Base-by-base conservation (phyloP, 2,113 vertebrate species). In the Fregetta grallaria region DNA sequence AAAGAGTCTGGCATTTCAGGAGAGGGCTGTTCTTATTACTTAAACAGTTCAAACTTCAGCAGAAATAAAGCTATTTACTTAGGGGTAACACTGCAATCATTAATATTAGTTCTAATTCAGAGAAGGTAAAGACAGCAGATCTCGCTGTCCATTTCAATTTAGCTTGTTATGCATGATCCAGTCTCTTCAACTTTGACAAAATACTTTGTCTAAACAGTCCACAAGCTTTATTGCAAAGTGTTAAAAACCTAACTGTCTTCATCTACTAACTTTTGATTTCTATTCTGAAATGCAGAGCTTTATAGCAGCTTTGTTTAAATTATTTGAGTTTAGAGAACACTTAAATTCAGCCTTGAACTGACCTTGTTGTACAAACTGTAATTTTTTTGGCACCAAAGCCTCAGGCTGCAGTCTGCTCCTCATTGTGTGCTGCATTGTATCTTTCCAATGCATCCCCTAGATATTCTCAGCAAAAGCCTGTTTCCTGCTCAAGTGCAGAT, bases 261-360 rank as follows among this genome's bases (percentile, higher is more conserved):
- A 27, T 71, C 76, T 61, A 25, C 47, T 36, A 67, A 40, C 23
- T 63, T 84, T 19, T 63, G 47, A 38, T 56, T 81, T 72, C 87
- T 94, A 38, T 34, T 71, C 52, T 61, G 56, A 92, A 91, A 87
- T 10, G 19, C 13, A 44, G 56, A 50, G 18, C 66, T 80, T 95
- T 58, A 55, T 6, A 85, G 66, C 61, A 89, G 70, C 89, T 94
- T 90, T 87, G 77, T 91, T 94, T 91, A 91, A 96, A 87, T 61
- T 68, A 74, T 68, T 70, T 61, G 44, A 72, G 36, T 65, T 82
- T 32, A 68, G 93, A 91, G 45, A 95, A 56, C 73, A 68, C 89
- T 93, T 85, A 75, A 82, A 90, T 52, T 75, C 84, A 79, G 84
- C 94, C 94, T 89, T 85, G 53, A 52, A 15, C 52, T 90, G 90